Conservation (phyloP, 2,888 invertebrate species). For the Cryptops parisi region DNA sequence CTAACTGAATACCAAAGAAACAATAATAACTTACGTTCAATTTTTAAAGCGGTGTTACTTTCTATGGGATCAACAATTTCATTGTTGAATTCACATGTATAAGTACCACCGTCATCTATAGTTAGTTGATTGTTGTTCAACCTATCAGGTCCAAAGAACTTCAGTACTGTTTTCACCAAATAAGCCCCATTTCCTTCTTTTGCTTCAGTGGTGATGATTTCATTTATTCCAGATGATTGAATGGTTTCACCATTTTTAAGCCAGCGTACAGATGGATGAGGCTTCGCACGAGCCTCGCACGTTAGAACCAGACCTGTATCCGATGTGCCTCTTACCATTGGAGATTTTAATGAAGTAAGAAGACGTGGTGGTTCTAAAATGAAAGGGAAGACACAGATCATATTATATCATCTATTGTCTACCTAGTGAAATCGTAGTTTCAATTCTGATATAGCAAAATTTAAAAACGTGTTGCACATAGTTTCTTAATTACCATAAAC, state of each 20-base stretch:
- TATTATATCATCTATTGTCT: too few species aligned
- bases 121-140: slow-evolving; percentile 23
- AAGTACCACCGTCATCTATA: slow-evolving; percentile 67
- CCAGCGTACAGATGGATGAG: slow-evolving; percentile 70
- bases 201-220: slow-evolving; percentile 17
- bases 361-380: slow-evolving; percentile 64
- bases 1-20: slow-evolving; percentile 8
- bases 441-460: too few species aligned
- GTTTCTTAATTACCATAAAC: slow-evolving; percentile 53
- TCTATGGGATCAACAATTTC: slow-evolving; percentile 78
- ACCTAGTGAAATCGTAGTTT: too few species aligned
- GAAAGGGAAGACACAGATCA: background rate
- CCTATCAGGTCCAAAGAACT: slow-evolving; percentile 62
- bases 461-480: too few species aligned
- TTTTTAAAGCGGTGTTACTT: slow-evolving; percentile 75
- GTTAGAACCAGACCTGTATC: slow-evolving; percentile 63
- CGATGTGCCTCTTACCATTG: slow-evolving; percentile 43
- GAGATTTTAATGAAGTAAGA: slow-evolving; percentile 50
- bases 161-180: slow-evolving; percentile 65
- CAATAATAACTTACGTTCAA: slow-evolving; percentile 53
- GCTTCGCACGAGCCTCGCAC: slow-evolving; percentile 78
- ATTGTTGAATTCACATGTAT: slow-evolving; percentile 75
- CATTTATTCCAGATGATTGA: slow-evolving; percentile 10
- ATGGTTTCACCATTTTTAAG: slow-evolving; percentile 43
- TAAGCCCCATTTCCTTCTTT: slow-evolving; percentile 56